Base-by-base conservation (phyloP, 2,797 vertebrate genomes). In the Pseudochromis fuscus region DNA sequence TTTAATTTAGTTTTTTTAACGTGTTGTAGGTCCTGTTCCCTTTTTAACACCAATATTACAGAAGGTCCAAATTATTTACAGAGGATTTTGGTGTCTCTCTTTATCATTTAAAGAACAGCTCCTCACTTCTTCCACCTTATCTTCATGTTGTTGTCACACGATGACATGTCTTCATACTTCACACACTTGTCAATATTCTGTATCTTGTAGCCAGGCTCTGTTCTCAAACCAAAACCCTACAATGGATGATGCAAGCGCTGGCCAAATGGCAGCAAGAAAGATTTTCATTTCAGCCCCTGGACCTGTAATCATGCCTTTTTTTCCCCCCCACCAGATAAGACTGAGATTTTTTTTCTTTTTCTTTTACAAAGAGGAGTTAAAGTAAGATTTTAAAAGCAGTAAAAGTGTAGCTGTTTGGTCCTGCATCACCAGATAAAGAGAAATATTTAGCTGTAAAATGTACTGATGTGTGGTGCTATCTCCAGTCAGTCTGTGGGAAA, bases 181-280 rank as follows among this genome's bases (percentile, higher is more conserved):
- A 11, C 56, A 50, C 71, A 67, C 66, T 69, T 70, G 75, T 82
- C 76, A 48, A 58, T 75, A 55, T 28, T 56, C 44, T 56, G 37
- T 63, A 23, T 67, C 70, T 63, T 4, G 48, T 35, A 38, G 60
- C 35, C 72, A 52, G 49, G 35, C 38, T 60, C 42, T n/a, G 38
- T 73, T 77, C 79, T 65, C 68, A 72, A 42, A 51, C 24, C 60
- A 48, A 63, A 75, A 67, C 65, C 68, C 57, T 68, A 19, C 84
- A 79, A 27, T 44, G 70, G 59, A 79, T 91, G 87, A 88, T 88
- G 87, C 82, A 90, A 90, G 70, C 52, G 1, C 3, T 2, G 31
- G 70, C 53, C 84, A 74, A 81, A 76, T 12, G 8, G 63, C 64
- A 56, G 83, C 83, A 90, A 87, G 81, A 82, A 62, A 61, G 31